Conservation (phyloP, 1,140 invertebrate genomes). For the Eupristina koningsbergeri region DNA sequence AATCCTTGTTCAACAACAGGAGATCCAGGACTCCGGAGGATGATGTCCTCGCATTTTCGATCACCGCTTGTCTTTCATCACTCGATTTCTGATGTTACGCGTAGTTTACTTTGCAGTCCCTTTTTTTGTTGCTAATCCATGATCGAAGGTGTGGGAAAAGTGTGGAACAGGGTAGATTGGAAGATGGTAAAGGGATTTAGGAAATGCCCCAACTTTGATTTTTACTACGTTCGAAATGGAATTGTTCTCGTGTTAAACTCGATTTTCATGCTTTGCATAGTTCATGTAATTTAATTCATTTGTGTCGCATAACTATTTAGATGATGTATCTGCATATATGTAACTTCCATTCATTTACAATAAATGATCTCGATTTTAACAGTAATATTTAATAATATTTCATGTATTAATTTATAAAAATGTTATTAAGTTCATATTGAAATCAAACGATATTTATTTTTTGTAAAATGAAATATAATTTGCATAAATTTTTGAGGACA, state of each 20-base stretch:
- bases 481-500: too few relatives aligned
- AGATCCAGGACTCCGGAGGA: neutral
- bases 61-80: neutral
- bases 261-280: neutral
- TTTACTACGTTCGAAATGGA: neutral
- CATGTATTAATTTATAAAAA: too few relatives aligned
- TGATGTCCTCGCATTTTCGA: slow-evolving; percentile 13
- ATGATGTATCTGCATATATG: neutral
- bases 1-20: slow-evolving; percentile 4
- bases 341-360: too few relatives aligned
- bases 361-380: too few relatives aligned
- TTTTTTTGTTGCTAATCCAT: neutral
- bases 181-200: neutral
- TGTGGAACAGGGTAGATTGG: neutral
- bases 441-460: too few relatives aligned
- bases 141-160: neutral
- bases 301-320: neutral
- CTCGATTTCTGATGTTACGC: slow-evolving; percentile 9
- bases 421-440: too few relatives aligned
- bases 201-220: neutral
- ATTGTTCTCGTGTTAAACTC: neutral
- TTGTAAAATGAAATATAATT: too few relatives aligned
- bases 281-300: neutral
- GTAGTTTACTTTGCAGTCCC: neutral
- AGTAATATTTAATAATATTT: too few relatives aligned